Evolutionary conservation across 2,113 vertebrate genomes (phyloP).

Genomic region (Engystomops pustulosus): DNA sequence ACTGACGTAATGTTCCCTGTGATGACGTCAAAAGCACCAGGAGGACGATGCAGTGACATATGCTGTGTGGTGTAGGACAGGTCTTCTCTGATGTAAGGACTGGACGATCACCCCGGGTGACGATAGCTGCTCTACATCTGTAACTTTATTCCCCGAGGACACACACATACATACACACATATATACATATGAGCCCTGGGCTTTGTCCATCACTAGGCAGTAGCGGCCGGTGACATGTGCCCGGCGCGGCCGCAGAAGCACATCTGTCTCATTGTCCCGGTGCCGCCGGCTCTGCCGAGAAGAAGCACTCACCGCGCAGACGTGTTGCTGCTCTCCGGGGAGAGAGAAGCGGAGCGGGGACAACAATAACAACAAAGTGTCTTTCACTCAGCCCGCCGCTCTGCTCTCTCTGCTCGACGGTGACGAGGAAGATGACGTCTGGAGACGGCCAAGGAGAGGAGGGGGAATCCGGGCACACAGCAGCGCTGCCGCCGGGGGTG

Average conservation of each 20-base stretch:
- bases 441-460: slow-evolving; percentile 19
- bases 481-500: not conserved
- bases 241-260: slow-evolving; percentile 16
- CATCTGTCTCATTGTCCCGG: slow-evolving; percentile 19
- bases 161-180: no score
- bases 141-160: no score
- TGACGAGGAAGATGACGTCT: slow-evolving; percentile 51
- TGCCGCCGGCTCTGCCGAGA: not conserved
- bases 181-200: not conserved
- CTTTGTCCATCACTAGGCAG: not conserved
- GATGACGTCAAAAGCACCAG: no score
- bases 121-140: no score
- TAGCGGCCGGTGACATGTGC: slow-evolving; percentile 29
- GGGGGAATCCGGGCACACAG: slow-evolving; percentile 29
- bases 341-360: slow-evolving; percentile 43
- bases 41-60: no score
- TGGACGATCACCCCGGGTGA: no score
- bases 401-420: slow-evolving; percentile 5
- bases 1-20: no score
- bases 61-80: no score
- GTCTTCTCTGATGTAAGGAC: no score
- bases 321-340: slow-evolving; percentile 46
- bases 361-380: slow-evolving; percentile 53
- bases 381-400: slow-evolving; percentile 55
- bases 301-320: slow-evolving; percentile 53